Evolutionary conservation across 2,888 invertebrate genomes (phyloP).

Genomic region (Sphinx pinastri): DNA sequence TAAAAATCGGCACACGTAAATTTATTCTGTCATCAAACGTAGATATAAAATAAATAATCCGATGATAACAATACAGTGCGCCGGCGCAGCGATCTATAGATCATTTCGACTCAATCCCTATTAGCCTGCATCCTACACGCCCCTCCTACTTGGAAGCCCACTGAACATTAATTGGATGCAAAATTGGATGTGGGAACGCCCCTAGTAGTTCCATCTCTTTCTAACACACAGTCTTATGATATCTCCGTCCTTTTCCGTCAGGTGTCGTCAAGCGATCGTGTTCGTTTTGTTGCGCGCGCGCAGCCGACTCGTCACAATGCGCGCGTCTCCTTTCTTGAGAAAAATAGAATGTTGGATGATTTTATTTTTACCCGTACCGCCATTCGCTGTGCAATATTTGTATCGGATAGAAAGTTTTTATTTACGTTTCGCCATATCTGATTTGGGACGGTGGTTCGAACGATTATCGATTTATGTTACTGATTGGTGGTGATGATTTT

Average conservation of each 20-base stretch:
- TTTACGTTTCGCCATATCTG: conserved; percentile 62
- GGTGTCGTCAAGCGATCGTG: conserved; percentile 55
- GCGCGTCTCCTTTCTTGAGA: conserved; percentile 72
- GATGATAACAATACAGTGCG: conserved; percentile 78
- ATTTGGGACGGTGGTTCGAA: conserved; percentile 53
- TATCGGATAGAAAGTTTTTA: conserved; percentile 69
- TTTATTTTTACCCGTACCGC: conserved; percentile 68
- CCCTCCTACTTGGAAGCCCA: conserved; percentile 79
- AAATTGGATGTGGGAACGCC: conserved; percentile 75
- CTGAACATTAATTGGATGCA: conserved; percentile 82
- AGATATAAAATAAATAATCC: conserved; percentile 77
- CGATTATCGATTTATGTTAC: conserved; percentile 1
- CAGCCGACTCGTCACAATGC: conserved; percentile 69
- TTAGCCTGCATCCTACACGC: conserved; percentile 73
- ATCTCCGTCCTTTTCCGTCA: conserved; percentile 48
- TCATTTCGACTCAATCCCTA: conserved; percentile 81
- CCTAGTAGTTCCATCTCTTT: conserved; percentile 56
- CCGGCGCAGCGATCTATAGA: conserved; percentile 76
- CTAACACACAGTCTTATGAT: conserved; percentile 29
- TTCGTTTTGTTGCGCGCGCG: conserved; percentile 74
- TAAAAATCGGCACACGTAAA: conserved; percentile 61
- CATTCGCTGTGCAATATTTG: conserved; percentile 80
- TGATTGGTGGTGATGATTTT: neutral
- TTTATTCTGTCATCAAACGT: conserved; percentile 75
- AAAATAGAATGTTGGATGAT: conserved; percentile 71